A percentile compares a stretch with the other conserved stretches of the same genome.
These are phyloP conservation scores for Drosophila barbarae DNA, from an alignment of 2,888 invertebrate genomes.

Conservation along the genomic window DNA sequence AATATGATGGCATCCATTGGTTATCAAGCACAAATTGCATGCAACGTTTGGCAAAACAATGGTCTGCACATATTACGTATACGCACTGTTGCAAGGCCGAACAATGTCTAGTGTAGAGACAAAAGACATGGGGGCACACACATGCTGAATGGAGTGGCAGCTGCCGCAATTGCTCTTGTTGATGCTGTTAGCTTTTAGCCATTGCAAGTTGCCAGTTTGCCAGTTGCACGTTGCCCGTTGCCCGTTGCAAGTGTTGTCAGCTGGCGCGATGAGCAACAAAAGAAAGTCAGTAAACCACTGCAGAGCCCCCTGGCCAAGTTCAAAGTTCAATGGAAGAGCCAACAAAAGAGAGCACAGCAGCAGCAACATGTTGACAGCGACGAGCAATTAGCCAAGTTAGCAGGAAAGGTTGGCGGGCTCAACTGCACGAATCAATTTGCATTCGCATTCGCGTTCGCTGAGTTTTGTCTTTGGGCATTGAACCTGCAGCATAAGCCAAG, in stretches of 20 bases:
- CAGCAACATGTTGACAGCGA: conserved; percentile 46
- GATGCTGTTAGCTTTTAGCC: conserved; percentile 6
- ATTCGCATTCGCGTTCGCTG: conserved; percentile 39
- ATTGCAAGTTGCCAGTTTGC: conserved; percentile 28
- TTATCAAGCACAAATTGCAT: conserved; percentile 28
- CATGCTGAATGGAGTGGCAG: conserved; percentile 38
- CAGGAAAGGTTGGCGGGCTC: conserved; percentile 13
- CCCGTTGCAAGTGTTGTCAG: conserved; percentile 38
- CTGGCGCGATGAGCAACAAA: conserved; percentile 39
- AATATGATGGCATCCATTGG: conserved; percentile 11
- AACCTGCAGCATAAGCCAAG: conserved; percentile 53
- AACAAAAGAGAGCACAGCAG: conserved; percentile 23
- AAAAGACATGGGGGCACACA: conserved; percentile 16
- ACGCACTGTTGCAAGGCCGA: conserved; percentile 46
- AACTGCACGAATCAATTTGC: conserved; percentile 44
- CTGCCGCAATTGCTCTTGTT: conserved; percentile 37
- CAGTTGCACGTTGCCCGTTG: conserved; percentile 17
- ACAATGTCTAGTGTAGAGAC: conserved; percentile 18
- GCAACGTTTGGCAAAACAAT: conserved; percentile 33
- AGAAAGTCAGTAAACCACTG: conserved; percentile 54
- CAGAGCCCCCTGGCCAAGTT: conserved; percentile 54
- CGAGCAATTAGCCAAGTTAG: conserved; percentile 39
- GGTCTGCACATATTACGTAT: conserved; percentile 53
- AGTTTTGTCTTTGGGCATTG: conserved; percentile 60
- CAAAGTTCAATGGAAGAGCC: conserved; percentile 63